Percentiles rank a stretch among this genome's conserved stretches.
Conservation (phyloP, 2,888 invertebrate species). For the Cerceris ruficornis region DNA sequence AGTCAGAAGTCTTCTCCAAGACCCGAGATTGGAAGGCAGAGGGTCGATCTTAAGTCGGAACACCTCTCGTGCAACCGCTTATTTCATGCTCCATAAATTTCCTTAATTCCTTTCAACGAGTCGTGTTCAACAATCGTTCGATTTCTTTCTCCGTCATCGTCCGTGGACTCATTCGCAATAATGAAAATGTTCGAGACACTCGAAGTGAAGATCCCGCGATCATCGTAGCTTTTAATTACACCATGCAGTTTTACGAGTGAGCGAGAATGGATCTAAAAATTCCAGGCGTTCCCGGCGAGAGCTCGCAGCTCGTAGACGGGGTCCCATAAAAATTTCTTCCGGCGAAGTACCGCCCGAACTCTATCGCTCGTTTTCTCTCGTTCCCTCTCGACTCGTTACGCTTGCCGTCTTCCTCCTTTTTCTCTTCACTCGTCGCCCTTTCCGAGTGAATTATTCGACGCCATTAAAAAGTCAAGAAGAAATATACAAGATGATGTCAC, state of each 20-base stretch:
- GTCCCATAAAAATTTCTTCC: slow-evolving; percentile 78
- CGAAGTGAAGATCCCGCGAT: slow-evolving; percentile 53
- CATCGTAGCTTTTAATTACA: slow-evolving; percentile 65
- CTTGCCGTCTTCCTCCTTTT: slow-evolving; percentile 19
- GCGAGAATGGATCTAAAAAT: slow-evolving; percentile 67
- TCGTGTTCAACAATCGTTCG: not conserved
- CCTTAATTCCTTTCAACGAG: not conserved
- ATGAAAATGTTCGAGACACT: slow-evolving; percentile 50
- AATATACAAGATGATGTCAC: slow-evolving; percentile 58
- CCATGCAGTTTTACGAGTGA: slow-evolving; percentile 64
- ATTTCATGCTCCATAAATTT: too few species aligned
- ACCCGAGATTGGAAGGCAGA: too few species aligned
- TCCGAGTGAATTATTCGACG: slow-evolving; percentile 63
- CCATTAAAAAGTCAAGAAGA: slow-evolving; percentile 56
- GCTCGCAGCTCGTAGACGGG: slow-evolving; percentile 61
- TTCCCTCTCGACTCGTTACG: slow-evolving; percentile 1
- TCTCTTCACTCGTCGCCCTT: slow-evolving; percentile 62
- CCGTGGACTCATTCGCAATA: slow-evolving; percentile 38
- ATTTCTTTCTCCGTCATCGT: slow-evolving; percentile 26
- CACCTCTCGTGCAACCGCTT: too few species aligned
- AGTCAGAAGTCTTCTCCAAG: not conserved
- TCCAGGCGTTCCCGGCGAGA: slow-evolving; percentile 69
- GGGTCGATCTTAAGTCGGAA: too few species aligned
- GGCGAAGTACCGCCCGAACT: slow-evolving; percentile 65
- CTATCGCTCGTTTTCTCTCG: slow-evolving; percentile 8